Conservation (phyloP, 23 tunicate genomes). For the Halocynthia aurantium region DNA sequence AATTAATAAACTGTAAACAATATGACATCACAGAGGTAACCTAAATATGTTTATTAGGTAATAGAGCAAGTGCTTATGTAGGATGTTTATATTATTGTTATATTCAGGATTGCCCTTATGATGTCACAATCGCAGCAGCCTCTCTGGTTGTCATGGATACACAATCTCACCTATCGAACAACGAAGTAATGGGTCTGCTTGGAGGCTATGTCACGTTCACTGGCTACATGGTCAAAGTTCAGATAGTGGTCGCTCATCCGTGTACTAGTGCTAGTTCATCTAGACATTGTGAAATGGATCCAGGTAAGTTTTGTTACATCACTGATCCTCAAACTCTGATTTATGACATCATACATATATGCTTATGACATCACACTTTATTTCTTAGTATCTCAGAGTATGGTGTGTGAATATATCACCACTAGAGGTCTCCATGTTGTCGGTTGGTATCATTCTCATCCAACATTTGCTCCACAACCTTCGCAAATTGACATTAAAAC, state of each 20-base stretch:
- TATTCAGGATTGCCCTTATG: slow-evolving; percentile 21
- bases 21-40: not conserved
- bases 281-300: slow-evolving; percentile 26
- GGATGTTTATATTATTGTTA: not conserved
- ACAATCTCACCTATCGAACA: slow-evolving; percentile 15
- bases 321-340: not conserved
- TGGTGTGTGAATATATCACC: not conserved
- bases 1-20: slow-evolving; percentile 11
- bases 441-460: slow-evolving; percentile 30
- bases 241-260: slow-evolving; percentile 16
- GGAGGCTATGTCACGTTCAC: slow-evolving; percentile 7
- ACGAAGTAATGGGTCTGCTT: slow-evolving; percentile 30
- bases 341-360: no score
- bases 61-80: not conserved
- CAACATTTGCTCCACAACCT: slow-evolving; percentile 19
- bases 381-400: slow-evolving; percentile 10
- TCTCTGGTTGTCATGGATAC: slow-evolving; percentile 15
- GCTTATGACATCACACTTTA: not conserved
- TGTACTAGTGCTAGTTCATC: slow-evolving; percentile 21
- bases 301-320: slow-evolving; percentile 2
- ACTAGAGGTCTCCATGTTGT: slow-evolving; percentile 10
- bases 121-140: slow-evolving; percentile 8
- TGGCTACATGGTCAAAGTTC: slow-evolving; percentile 15
- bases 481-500: slow-evolving; percentile 14
- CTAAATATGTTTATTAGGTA: not conserved